phyloP scores from a whole-genome alignment of 2,113 vertebrate genomes.

The Alexandromys fortis region DNA sequence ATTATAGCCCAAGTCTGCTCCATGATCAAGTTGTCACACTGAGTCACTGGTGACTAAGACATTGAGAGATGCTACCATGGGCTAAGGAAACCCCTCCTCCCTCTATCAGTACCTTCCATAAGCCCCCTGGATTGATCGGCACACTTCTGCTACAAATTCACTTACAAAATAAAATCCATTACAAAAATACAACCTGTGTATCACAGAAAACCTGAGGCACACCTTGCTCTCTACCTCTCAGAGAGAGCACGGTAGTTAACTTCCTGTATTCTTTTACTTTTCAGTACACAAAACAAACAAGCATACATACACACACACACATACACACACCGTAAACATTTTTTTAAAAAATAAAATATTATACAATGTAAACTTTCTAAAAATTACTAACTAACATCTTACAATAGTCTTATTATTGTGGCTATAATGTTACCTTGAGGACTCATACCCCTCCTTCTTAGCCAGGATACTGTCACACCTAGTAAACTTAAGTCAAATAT shows the following conservation, averaged over 20 bases:
- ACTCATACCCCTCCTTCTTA: background rate
- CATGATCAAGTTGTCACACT: conserved; percentile 43
- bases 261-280: background rate
- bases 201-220: background rate
- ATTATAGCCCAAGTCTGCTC: background rate
- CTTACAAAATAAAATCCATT: background rate
- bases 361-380: background rate
- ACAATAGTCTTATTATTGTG: background rate
- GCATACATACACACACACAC: background rate
- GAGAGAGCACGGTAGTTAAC: background rate
- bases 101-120: background rate
- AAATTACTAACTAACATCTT: background rate
- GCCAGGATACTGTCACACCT: background rate
- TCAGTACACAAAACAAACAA: background rate
- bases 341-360: conserved; percentile 54
- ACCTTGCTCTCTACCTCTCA: background rate
- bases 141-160: background rate
- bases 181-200: background rate
- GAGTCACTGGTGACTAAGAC: conserved; percentile 60
- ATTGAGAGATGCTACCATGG: background rate
- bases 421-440: background rate
- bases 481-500: background rate
- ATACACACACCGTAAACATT: background rate
- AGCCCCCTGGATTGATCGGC: background rate
- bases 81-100: conserved; percentile 15